Evolutionary conservation across 2,797 vertebrate genomes (phyloP).

Genomic region (Hydrophis major): DNA sequence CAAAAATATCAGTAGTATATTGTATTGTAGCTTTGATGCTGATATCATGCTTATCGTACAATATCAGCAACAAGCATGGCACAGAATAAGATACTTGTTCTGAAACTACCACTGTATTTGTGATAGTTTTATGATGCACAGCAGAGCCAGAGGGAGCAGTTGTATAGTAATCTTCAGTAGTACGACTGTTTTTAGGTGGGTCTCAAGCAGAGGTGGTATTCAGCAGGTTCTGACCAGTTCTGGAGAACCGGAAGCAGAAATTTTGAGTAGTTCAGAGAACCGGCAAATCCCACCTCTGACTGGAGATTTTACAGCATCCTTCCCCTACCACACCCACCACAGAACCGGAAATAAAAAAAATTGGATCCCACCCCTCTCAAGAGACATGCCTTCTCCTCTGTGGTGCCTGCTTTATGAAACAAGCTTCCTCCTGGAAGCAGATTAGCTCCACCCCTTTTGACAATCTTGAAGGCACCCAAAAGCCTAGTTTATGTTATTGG

Average conservation of each 20-base stretch:
- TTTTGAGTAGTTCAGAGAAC: too few species aligned
- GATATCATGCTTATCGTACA: neutral
- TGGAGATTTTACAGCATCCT: too few species aligned
- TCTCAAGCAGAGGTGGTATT: too few species aligned
- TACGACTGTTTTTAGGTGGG: neutral
- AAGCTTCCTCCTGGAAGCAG: neutral
- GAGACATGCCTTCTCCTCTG: neutral
- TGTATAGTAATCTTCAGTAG: neutral
- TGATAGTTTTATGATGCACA: neutral
- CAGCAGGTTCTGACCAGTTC: too few species aligned
- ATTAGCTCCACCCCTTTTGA: neutral
- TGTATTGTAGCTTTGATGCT: neutral
- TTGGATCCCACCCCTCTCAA: neutral
- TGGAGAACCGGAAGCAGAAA: too few species aligned
- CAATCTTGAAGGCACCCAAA: neutral
- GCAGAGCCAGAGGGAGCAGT: neutral
- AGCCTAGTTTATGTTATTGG: neutral
- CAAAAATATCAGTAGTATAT: neutral
- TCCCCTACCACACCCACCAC: too few species aligned
- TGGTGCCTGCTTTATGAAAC: neutral
- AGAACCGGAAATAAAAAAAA: too few species aligned
- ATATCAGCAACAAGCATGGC: neutral
- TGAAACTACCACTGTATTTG: neutral
- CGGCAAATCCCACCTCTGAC: too few species aligned
- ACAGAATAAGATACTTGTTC: neutral